Base-by-base conservation (phyloP, 2,797 vertebrate species). In the Syngnathus acus region DNA sequence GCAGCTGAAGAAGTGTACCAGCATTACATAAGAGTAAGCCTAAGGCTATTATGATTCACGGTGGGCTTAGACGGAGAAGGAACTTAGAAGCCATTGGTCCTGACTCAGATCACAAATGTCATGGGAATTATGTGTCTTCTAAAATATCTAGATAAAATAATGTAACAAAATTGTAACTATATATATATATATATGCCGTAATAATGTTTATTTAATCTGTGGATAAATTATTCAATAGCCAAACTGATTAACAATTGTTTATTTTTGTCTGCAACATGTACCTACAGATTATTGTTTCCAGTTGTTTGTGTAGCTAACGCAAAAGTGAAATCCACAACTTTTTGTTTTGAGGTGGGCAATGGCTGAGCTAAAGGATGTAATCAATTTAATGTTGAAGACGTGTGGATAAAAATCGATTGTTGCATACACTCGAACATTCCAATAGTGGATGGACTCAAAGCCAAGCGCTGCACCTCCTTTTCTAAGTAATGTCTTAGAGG, bases 11-110 rank as follows among this genome's bases (percentile, higher is more conserved):
- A 74, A 76, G 67, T 70, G 68, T 51, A 61, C 59, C 21, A 23
- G 64, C 23, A 32, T 86, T 82, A 82, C 67, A 45, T 82, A 84
- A 84, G 62, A 53, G 54, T 73, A 72, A 79, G 76, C 80, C 72
- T 54, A 48, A 57, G 73, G 77, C 79, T 82, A 80, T 77, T 71
- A 79, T 69, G 64, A 66, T 55, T 69, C 51, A 72, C 62, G 69
- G 78, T 66, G 64, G 62, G 71, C 48, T 77, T 65, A 71, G 66
- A 67, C 54, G 48, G 50, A 72, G 66, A 59, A 68, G 32, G 70
- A 68, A 63, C 71, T 74, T 73, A 51, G 40, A 69, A 68, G 70
- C 32, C 59, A 68, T 47, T 66, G 63, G 50, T 70, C 62, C n/a
- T 65, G 66, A 74, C 68, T 72, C 40, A 59, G 60, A 76, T 75